Percentiles rank a stretch among this genome's conserved stretches.
Evolutionary conservation across 1,140 invertebrate species (phyloP).

Genomic region (Lepidostoma basale): DNA sequence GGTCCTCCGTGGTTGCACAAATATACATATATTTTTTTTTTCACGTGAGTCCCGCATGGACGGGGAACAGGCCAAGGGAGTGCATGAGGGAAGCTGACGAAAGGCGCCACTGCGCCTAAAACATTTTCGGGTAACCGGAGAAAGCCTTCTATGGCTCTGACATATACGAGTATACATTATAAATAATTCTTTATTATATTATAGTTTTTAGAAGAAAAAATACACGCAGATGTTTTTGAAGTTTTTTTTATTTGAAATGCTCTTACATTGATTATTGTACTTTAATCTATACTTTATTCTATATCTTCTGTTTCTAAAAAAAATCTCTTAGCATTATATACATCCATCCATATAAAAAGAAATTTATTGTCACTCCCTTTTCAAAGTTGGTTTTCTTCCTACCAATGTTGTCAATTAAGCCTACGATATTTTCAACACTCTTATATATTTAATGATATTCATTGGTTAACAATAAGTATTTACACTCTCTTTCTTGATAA

Average conservation of each 20-base stretch:
- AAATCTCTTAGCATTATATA: constrained; percentile 31
- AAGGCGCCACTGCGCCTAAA: too few species aligned
- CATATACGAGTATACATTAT: too few species aligned
- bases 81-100: too few species aligned
- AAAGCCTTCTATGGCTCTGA: too few species aligned
- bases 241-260: constrained; percentile 32
- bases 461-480: constrained; percentile 16
- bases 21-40: too few species aligned
- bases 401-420: not conserved
- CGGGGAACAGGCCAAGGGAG: too few species aligned
- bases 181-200: too few species aligned
- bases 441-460: constrained; percentile 24
- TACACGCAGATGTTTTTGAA: not conserved
- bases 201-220: too few species aligned
- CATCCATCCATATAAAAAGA: constrained; percentile 41
- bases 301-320: not conserved
- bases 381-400: constrained; percentile 26
- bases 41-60: too few species aligned
- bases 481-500: not conserved
- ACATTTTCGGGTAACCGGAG: too few species aligned
- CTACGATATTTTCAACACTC: constrained; percentile 21
- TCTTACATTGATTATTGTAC: constrained; percentile 15
- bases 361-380: constrained; percentile 43
- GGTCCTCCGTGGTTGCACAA: too few species aligned
- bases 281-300: constrained; percentile 11